These are phyloP conservation scores for Operophtera brumata DNA, from an alignment of 2,888 invertebrate species.

Conservation along the genomic window DNA sequence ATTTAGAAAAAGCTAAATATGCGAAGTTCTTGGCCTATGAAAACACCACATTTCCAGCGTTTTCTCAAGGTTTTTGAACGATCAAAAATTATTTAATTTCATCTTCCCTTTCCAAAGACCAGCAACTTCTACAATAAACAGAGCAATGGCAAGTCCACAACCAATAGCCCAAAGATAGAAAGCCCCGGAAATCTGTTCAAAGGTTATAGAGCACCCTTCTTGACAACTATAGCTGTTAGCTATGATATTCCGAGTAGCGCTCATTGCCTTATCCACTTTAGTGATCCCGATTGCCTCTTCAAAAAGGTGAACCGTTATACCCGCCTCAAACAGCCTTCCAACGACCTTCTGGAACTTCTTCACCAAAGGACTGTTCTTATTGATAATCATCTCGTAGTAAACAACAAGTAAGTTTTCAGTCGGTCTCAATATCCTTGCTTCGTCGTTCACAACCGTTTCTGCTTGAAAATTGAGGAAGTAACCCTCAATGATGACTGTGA, in stretches of 20 bases:
- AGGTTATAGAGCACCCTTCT: constrained; percentile 56
- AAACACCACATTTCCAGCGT: too few species aligned
- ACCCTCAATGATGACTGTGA: constrained; percentile 51
- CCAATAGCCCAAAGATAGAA: constrained; percentile 59
- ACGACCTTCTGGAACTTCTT: constrained; percentile 42
- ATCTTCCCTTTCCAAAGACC: constrained; percentile 13
- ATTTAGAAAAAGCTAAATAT: too few species aligned
- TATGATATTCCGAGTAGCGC: constrained; percentile 47
- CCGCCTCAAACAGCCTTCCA: constrained; percentile 57
- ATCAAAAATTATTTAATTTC: not conserved
- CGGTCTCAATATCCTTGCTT: constrained; percentile 52
- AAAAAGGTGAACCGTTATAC: constrained; percentile 55
- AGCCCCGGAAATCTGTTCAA: constrained; percentile 50
- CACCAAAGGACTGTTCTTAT: constrained; percentile 46
- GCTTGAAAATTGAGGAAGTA: constrained; percentile 51
- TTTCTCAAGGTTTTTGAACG: too few species aligned
- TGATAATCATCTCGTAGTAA: constrained; percentile 62
- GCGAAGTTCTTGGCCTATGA: too few species aligned
- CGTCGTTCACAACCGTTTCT: constrained; percentile 50
- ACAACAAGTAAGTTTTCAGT: constrained; percentile 52
- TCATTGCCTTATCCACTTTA: constrained; percentile 46
- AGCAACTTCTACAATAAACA: constrained; percentile 56
- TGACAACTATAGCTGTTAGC: constrained; percentile 59
- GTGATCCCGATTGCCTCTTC: constrained; percentile 55
- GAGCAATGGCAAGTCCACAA: constrained; percentile 43